These are phyloP conservation scores for Notodonta dromedarius DNA, from an alignment of 2,888 invertebrate species.

Conservation along the genomic window DNA sequence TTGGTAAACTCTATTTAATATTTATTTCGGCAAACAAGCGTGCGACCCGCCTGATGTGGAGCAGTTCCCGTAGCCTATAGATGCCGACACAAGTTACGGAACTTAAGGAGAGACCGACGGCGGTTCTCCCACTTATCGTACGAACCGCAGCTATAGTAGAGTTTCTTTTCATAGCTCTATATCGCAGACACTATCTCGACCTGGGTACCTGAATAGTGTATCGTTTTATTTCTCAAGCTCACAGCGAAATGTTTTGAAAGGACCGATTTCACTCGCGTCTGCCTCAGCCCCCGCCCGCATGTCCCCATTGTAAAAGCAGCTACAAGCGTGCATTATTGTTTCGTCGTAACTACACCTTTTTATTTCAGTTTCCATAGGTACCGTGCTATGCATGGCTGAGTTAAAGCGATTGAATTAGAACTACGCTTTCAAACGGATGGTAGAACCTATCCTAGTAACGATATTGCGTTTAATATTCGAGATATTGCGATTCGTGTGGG, in stretches of 20 bases:
- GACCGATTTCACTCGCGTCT: slow-evolving; percentile 79
- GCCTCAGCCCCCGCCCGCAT: slow-evolving; percentile 63
- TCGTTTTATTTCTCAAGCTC: slow-evolving; percentile 74
- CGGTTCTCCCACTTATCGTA: neutral
- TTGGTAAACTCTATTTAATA: too few relatives aligned
- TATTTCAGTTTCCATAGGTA: slow-evolving; percentile 64
- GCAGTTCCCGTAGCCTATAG: too few relatives aligned
- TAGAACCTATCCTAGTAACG: neutral
- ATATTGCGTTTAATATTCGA: neutral
- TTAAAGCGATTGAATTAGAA: slow-evolving; percentile 80
- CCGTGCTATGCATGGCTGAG: slow-evolving; percentile 74
- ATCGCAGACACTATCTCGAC: slow-evolving; percentile 57
- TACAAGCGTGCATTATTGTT: slow-evolving; percentile 82
- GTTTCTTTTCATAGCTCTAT: slow-evolving; percentile 55
- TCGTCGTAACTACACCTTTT: slow-evolving; percentile 72
- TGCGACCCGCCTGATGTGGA: too few relatives aligned
- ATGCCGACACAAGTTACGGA: too few relatives aligned
- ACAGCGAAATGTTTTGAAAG: slow-evolving; percentile 82
- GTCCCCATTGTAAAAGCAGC: slow-evolving; percentile 77
- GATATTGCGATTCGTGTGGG: too few relatives aligned
- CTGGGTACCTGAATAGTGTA: slow-evolving; percentile 67
- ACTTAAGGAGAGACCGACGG: too few relatives aligned
- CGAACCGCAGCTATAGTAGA: slow-evolving; percentile 1
- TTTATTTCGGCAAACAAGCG: too few relatives aligned
- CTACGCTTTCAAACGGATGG: slow-evolving; percentile 64